Evolutionary conservation across 1,140 invertebrate species (phyloP).

Genomic region (Rhopalosiphum padi): DNA sequence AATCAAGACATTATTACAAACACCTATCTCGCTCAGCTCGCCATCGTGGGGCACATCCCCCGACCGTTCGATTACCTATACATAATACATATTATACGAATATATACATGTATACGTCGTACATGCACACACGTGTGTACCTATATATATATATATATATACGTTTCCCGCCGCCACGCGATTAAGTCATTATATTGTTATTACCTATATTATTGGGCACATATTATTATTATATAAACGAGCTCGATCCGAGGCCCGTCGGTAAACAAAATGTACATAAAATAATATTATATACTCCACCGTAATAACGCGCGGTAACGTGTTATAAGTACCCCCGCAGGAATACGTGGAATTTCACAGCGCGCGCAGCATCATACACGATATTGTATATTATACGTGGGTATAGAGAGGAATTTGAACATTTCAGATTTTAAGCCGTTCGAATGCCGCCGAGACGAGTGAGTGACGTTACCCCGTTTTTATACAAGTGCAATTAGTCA

Average conservation of each 20-base stretch:
- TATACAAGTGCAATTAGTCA: no score
- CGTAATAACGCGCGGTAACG: not conserved
- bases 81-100: not conserved
- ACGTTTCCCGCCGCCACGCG: not conserved
- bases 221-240: not conserved
- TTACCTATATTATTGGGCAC: not conserved
- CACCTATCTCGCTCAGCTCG: conserved; percentile 15
- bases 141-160: no score
- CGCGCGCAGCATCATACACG: not conserved
- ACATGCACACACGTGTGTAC: not conserved
- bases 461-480: no score
- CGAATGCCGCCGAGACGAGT: no score
- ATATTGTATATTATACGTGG: no score
- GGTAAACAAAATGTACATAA: not conserved
- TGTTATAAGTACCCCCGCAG: not conserved
- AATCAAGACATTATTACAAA: conserved; percentile 55
- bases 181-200: not conserved
- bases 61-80: conserved; percentile 6
- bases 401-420: not conserved
- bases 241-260: not conserved
- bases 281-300: not conserved
- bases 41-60: conserved; percentile 18
- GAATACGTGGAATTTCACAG: not conserved
- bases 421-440: not conserved
- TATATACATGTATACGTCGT: not conserved